Evolutionary conservation across 1,140 invertebrate species (phyloP).

Genomic region (Thalassaphorura encarpata): DNA sequence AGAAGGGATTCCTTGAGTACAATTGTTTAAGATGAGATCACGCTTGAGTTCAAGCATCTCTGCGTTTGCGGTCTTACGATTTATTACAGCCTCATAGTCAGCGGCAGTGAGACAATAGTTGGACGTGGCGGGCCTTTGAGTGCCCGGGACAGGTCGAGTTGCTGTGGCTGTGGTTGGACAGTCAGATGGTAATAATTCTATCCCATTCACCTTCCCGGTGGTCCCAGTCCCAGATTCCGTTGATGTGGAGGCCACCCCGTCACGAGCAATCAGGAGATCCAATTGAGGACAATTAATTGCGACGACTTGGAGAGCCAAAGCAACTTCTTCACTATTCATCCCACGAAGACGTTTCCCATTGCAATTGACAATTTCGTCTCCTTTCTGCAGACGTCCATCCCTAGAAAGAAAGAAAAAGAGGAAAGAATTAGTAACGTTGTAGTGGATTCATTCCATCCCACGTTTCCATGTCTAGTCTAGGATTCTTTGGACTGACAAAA

Average conservation of each 20-base stretch:
- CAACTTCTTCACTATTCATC: constrained; percentile 42
- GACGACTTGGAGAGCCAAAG: constrained; percentile 39
- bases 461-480: no score
- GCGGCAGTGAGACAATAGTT: neutral
- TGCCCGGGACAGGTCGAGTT: neutral
- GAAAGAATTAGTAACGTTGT: no score
- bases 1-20: no score
- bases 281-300: constrained; percentile 38
- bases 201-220: no score
- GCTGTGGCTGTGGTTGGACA: neutral
- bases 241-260: constrained; percentile 2
- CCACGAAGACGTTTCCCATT: constrained; percentile 45
- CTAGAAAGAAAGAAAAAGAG: constrained; percentile 34
- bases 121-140: neutral
- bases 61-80: neutral
- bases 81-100: constrained; percentile 3
- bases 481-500: no score
- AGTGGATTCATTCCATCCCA: no score
- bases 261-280: constrained; percentile 43
- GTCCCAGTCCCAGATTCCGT: neutral
- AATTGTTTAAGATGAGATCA: no score
- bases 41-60: neutral
- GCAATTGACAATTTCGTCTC: constrained; percentile 47
- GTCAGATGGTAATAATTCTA: no score
- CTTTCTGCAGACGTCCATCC: constrained; percentile 43